Evolutionary conservation across 1,140 invertebrate species (phyloP).

Genomic region (Panagrolaimus sp.): DNA sequence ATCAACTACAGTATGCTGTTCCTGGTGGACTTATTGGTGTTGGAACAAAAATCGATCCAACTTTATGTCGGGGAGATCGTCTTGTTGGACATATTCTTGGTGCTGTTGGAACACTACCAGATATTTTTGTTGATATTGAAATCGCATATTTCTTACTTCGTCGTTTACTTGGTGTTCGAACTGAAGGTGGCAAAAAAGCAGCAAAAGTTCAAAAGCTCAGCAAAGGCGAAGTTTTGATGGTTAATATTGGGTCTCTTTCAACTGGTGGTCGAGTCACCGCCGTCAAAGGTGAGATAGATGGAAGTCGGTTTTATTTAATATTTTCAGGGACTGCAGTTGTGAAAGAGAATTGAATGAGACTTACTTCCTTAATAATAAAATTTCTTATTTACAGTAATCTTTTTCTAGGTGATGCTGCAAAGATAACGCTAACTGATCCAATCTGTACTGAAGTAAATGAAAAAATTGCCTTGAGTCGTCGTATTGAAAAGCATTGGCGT

Average conservation of each 20-base stretch:
- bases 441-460: slow-evolving; percentile 97
- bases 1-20: slow-evolving; percentile 95
- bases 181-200: slow-evolving; percentile 96
- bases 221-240: slow-evolving; percentile 83
- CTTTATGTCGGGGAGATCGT: slow-evolving; percentile 90
- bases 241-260: slow-evolving; percentile 97
- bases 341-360: too few relatives aligned
- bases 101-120: slow-evolving; percentile 88
- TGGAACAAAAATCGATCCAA: slow-evolving; percentile 97
- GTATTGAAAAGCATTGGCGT: slow-evolving; percentile 99
- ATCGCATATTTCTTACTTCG: slow-evolving; percentile 95
- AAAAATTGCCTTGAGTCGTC: slow-evolving; percentile 92
- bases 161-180: slow-evolving; percentile 88
- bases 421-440: slow-evolving; percentile 90
- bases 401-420: slow-evolving; percentile 78
- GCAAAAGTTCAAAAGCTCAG: slow-evolving; percentile 81
- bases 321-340: neutral
- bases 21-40: slow-evolving; percentile 91
- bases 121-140: slow-evolving; percentile 95
- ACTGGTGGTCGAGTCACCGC: slow-evolving; percentile 92
- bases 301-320: neutral
- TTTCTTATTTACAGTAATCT: slow-evolving; percentile 21
- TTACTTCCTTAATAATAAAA: neutral
- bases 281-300: slow-evolving; percentile 68
- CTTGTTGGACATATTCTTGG: slow-evolving; percentile 89